Evolutionary conservation across 2,113 vertebrate genomes (phyloP).

Genomic region (Urocolius indicus): DNA sequence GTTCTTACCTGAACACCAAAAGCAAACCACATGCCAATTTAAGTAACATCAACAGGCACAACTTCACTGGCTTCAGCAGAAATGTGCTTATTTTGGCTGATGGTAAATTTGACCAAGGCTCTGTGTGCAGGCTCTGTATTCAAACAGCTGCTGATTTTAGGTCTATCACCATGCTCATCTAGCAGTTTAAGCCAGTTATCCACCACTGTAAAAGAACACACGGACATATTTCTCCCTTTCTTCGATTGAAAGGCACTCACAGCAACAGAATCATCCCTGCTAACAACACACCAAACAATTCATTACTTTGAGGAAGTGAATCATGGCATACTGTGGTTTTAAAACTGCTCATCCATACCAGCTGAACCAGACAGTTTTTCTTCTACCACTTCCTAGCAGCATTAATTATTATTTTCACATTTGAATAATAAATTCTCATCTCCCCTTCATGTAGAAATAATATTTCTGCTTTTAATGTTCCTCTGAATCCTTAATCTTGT

Average conservation of each 20-base stretch:
- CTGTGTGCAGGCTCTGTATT: background rate
- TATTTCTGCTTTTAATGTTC: constrained; percentile 40
- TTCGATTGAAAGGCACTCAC: background rate
- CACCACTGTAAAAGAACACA: background rate
- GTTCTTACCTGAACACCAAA: background rate
- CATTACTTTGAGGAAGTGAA: background rate
- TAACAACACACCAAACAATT: background rate
- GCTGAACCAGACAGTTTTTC: background rate
- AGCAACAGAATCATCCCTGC: background rate
- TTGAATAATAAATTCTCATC: constrained; percentile 39
- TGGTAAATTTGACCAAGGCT: background rate
- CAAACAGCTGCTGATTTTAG: background rate
- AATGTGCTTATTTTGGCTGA: background rate
- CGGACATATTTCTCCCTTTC: background rate
- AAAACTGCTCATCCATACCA: constrained; percentile 8
- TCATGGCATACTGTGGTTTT: background rate
- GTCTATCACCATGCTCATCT: background rate
- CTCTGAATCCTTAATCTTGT: constrained; percentile 3
- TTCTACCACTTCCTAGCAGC: constrained; percentile 1
- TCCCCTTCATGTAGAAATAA: constrained; percentile 29
- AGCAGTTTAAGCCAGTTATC: background rate
- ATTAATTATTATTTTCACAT: constrained; percentile 42
- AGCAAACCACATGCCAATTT: background rate
- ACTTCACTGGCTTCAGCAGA: background rate
- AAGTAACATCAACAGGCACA: background rate